Evolutionary conservation across 2,113 vertebrate species (phyloP).

Genomic region (Prunella fulvescens): DNA sequence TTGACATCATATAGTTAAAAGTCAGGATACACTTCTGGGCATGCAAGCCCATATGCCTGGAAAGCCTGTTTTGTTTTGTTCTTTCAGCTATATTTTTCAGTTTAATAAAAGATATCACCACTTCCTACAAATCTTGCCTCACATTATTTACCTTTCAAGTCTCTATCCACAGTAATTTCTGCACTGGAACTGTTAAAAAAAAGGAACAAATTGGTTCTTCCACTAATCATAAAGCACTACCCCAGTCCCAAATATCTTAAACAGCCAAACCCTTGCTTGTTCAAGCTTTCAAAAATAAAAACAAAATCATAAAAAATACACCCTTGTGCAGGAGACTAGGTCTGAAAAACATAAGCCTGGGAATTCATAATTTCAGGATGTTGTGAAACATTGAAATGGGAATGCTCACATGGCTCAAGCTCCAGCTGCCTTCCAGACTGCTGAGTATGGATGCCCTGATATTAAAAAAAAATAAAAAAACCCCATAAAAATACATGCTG

Average conservation of each 20-base stretch:
- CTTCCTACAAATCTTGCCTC: slow-evolving; percentile 7
- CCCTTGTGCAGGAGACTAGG: not conserved
- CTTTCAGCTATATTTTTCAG: not conserved
- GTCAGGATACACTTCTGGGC: not conserved
- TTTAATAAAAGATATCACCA: slow-evolving; percentile 24
- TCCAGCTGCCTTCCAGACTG: not conserved
- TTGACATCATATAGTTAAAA: not conserved
- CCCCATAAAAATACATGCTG: not conserved
- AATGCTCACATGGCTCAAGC: not conserved
- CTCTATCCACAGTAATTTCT: not conserved
- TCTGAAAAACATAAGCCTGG: not conserved
- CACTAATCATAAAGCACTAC: not conserved
- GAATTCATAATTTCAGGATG: not conserved
- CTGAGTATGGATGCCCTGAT: not conserved
- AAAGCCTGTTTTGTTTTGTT: not conserved
- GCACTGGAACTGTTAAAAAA: not conserved
- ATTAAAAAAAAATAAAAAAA: not conserved
- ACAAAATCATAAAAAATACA: not conserved
- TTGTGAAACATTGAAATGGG: not conserved
- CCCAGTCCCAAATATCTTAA: not conserved
- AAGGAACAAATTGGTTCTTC: not conserved
- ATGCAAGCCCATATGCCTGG: not conserved
- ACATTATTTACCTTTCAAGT: slow-evolving; percentile 7
- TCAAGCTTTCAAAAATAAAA: slow-evolving; percentile 47
- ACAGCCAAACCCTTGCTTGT: not conserved